Percentiles rank a stretch among this genome's conserved stretches.
These are phyloP conservation scores for Linnaemya vulpina DNA, from an alignment of 2,888 invertebrate species.

Conservation along the genomic window DNA sequence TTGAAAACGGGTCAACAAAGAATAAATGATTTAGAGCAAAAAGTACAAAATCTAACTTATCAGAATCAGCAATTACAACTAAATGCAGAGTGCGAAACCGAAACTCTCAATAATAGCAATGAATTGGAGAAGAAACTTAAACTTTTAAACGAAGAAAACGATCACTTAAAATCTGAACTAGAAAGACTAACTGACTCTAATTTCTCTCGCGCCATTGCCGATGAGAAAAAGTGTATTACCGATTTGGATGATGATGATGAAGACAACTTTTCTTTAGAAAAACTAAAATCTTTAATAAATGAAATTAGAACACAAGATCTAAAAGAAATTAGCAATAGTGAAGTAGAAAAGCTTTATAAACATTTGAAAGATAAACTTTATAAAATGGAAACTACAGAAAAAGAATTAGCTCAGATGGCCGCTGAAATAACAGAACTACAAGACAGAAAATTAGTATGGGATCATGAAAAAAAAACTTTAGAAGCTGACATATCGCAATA, in stretches of 20 bases:
- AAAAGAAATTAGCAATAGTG: slow-evolving; percentile 55
- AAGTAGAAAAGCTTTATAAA: slow-evolving; percentile 83
- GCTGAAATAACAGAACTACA: slow-evolving; percentile 83
- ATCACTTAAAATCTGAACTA: slow-evolving; percentile 76
- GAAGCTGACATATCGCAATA: slow-evolving; percentile 84
- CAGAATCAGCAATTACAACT: slow-evolving; percentile 79
- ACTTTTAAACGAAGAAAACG: slow-evolving; percentile 76
- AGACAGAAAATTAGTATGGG: slow-evolving; percentile 84
- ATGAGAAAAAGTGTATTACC: slow-evolving; percentile 80
- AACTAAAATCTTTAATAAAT: slow-evolving; percentile 76
- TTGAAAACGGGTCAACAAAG: slow-evolving; percentile 58
- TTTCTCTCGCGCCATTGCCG: slow-evolving; percentile 77
- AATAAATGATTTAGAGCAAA: slow-evolving; percentile 74
- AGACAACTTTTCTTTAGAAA: slow-evolving; percentile 74
- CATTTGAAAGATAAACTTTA: slow-evolving; percentile 84
- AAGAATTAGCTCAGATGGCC: slow-evolving; percentile 85
- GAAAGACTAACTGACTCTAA: slow-evolving; percentile 76
- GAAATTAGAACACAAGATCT: slow-evolving; percentile 75
- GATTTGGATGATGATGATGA: slow-evolving; percentile 79
- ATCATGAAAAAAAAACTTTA: slow-evolving; percentile 84
- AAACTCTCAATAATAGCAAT: slow-evolving; percentile 75
- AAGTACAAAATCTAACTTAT: slow-evolving; percentile 76
- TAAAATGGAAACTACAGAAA: slow-evolving; percentile 85
- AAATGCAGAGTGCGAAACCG: slow-evolving; percentile 78
- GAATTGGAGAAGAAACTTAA: slow-evolving; percentile 77